Evolutionary conservation across 2,888 invertebrate genomes (phyloP), one percentile per base, ranked within the genome.

Genomic region (Mechanitis mazaeus): DNA sequence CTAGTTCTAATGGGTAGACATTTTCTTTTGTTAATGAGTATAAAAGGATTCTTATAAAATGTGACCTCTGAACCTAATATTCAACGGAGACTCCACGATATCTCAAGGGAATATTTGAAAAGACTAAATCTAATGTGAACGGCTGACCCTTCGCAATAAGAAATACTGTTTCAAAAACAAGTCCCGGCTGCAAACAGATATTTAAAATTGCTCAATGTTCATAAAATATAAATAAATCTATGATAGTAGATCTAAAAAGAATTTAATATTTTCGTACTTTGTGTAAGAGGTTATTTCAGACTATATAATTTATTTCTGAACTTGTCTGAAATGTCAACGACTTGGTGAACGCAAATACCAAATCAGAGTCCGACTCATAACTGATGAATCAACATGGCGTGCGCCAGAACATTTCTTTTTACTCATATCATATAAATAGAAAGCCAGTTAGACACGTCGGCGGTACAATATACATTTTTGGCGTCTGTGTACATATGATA

Each of bases 301-400:
- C 35, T 45, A 63, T 42, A 65, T 56, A 54, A 58, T 58, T 68
- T 69, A 71, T 71, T 72, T 69, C 68, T 65, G 75, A 78, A 75
- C 75, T 69, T 66, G 75, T 76, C 77, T 77, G 74, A 85, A 84
- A 85, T 85, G 86, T 85, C 86, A 87, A 86, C 84, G 85, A 85
- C 84, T 78, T 75, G 72, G 74, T 72, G 75, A 73, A 80, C 77
- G 79, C 78, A 72, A 64, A 82, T 80, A 80, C 78, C 78, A 77
- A 80, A 82, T 81, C 76, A 65, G 77, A 83, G 79, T 75, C 77
- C 78, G 74, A 77, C 76, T 77, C 76, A 78, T 71, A 57, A 75
- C 78, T 80, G 78, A 84, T 81, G 85, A 88, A 84, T 87, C 87
- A 87, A 42, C 76, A 71, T 83, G 72, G 83, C 83, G 83, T 86